A percentile compares a stretch with the other conserved stretches of the same genome.
Conservation (phyloP, 1,140 invertebrate genomes). For the Brachionus sp. region DNA sequence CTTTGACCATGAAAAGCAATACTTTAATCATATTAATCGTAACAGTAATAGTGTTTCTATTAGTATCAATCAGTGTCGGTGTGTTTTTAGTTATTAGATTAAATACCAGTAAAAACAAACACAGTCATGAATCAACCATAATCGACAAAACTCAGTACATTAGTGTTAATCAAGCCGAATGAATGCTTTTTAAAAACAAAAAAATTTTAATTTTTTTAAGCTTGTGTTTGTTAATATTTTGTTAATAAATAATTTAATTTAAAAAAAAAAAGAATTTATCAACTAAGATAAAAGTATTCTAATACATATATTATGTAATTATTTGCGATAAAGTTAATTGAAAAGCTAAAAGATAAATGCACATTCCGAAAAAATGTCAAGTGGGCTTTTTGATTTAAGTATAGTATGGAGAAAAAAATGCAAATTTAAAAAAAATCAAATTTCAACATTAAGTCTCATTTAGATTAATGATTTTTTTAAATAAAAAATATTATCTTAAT, state of each 20-base stretch:
- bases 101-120: not conserved
- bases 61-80: not conserved
- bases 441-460: not conserved
- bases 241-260: not conserved
- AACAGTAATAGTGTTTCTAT: not conserved
- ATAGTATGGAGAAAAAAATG: not conserved
- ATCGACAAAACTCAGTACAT: not conserved
- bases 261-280: too few relatives aligned
- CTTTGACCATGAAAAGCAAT: not conserved
- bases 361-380: not conserved
- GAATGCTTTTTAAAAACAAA: not conserved
- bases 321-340: not conserved
- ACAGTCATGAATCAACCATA: not conserved
- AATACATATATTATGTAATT: not conserved
- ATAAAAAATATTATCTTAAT: too few relatives aligned
- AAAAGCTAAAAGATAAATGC: not conserved
- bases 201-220: not conserved
- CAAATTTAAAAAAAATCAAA: not conserved
- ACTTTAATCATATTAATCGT: not conserved
- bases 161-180: conserved; percentile 10
- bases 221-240: not conserved
- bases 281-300: not conserved
- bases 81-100: not conserved
- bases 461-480: not conserved
- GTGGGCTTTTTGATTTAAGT: not conserved